phyloP scores from a whole-genome alignment of 2,797 vertebrate species.

The Anas flavirostris region DNA sequence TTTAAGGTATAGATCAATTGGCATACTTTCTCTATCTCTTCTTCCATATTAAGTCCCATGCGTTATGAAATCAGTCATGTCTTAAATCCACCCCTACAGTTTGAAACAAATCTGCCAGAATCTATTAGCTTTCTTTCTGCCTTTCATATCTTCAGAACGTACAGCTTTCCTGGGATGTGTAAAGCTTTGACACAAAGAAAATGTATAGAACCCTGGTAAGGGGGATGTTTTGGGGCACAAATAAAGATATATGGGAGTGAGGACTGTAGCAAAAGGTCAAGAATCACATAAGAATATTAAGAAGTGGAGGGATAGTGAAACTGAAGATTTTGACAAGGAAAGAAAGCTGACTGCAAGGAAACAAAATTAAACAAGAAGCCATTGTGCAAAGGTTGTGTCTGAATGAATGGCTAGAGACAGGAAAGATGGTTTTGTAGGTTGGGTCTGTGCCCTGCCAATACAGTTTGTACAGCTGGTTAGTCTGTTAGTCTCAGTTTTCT shows the following conservation, averaged over 20 bases:
- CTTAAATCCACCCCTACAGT: background rate
- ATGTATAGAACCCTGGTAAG: background rate
- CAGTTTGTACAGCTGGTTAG: background rate
- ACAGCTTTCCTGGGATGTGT: background rate
- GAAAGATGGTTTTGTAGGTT: background rate
- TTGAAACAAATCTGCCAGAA: background rate
- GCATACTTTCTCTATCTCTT: background rate
- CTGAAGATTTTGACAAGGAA: background rate
- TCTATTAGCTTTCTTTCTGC: background rate
- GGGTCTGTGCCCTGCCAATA: background rate
- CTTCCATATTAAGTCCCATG: background rate
- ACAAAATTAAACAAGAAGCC: background rate
- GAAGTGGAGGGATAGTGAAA: background rate
- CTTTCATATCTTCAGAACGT: background rate
- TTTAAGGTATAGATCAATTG: constrained; percentile 8
- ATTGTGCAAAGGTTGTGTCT: background rate
- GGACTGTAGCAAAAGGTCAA: background rate
- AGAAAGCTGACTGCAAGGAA: background rate
- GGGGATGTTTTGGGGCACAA: background rate
- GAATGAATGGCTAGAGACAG: background rate
- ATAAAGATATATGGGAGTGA: background rate
- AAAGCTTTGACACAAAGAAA: background rate
- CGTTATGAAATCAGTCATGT: background rate
- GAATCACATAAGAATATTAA: background rate
- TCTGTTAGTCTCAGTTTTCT: background rate